These are phyloP conservation scores for Holocentrus rufus DNA, from an alignment of 2,797 vertebrate species.

Conservation along the genomic window DNA sequence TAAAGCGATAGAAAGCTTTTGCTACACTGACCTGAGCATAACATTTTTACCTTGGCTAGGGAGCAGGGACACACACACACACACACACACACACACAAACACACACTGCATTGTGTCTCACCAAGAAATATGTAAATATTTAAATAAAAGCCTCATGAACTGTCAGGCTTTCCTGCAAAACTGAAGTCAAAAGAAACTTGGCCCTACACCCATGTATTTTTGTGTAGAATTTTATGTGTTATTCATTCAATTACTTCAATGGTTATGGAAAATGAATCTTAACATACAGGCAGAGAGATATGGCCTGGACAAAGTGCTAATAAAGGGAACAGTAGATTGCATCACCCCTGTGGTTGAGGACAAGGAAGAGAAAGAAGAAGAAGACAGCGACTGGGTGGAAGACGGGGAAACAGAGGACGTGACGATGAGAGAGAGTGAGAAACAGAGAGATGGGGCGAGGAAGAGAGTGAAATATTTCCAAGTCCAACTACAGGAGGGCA, in stretches of 20 bases:
- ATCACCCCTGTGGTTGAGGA: constrained; percentile 70
- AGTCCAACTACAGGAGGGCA: constrained; percentile 75
- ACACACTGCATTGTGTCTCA: background rate
- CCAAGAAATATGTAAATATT: background rate
- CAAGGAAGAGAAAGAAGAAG: constrained; percentile 25
- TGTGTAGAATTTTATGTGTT: background rate
- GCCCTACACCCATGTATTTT: too few species aligned
- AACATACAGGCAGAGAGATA: constrained; percentile 78
- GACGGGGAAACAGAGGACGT: background rate
- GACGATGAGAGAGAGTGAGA: background rate
- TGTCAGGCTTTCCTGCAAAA: background rate
- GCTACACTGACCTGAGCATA: too few species aligned
- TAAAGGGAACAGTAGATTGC: constrained; percentile 80
- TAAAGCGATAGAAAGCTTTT: too few species aligned
- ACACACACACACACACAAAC: background rate
- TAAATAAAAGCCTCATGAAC: background rate
- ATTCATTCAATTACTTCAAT: constrained; percentile 17
- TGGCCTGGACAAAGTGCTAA: constrained; percentile 73
- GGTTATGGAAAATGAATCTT: constrained; percentile 26
- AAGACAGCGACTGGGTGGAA: background rate
- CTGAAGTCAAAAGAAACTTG: background rate
- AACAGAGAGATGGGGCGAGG: background rate
- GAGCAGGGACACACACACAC: background rate
- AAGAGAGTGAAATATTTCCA: constrained; percentile 75
- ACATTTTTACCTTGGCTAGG: too few species aligned